These are phyloP conservation scores for Drosophila cyrtoloma DNA, from an alignment of 2,888 invertebrate species.

Conservation along the genomic window DNA sequence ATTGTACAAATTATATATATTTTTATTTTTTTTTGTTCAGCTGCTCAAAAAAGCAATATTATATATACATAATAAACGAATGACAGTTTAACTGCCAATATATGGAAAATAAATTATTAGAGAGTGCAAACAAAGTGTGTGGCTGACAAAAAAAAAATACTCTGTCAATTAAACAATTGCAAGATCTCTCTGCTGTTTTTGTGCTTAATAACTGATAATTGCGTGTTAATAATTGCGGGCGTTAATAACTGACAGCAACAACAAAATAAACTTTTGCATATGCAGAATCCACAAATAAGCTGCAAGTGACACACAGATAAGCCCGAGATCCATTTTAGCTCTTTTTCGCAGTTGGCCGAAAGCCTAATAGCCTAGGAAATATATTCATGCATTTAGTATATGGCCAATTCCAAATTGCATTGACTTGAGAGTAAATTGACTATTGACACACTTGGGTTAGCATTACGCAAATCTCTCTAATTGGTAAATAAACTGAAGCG, in stretches of 20 bases:
- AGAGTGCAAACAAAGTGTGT: slow-evolving; percentile 6
- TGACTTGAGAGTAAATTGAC: slow-evolving; percentile 23
- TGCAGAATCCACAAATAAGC: slow-evolving; percentile 37
- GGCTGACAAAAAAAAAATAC: slow-evolving; percentile 7
- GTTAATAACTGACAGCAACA: slow-evolving; percentile 55
- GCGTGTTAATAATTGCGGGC: slow-evolving; percentile 51
- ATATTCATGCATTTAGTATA: slow-evolving; percentile 5
- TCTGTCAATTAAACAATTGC: slow-evolving; percentile 45
- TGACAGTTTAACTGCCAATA: slow-evolving; percentile 29
- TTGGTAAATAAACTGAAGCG: slow-evolving; percentile 2
- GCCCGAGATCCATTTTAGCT: slow-evolving; percentile 42
- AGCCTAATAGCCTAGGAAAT: slow-evolving; percentile 27
- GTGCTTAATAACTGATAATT: slow-evolving; percentile 26
- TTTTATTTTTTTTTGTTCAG: background rate
- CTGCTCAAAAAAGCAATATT: background rate
- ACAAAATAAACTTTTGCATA: slow-evolving; percentile 19
- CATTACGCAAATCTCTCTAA: slow-evolving; percentile 8
- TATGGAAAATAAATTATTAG: slow-evolving; percentile 52
- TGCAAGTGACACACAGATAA: slow-evolving; percentile 56
- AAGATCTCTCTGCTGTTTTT: slow-evolving; percentile 34
- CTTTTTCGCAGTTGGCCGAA: slow-evolving; percentile 38
- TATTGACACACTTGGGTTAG: slow-evolving; percentile 11
- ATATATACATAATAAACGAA: slow-evolving; percentile 30
- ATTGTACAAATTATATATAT: background rate
- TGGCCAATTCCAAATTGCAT: slow-evolving; percentile 2